A percentile compares a stretch with the other conserved stretches of the same genome.
Conservation (phyloP, 2,888 invertebrate species). For the Hylaea fasciaria region DNA sequence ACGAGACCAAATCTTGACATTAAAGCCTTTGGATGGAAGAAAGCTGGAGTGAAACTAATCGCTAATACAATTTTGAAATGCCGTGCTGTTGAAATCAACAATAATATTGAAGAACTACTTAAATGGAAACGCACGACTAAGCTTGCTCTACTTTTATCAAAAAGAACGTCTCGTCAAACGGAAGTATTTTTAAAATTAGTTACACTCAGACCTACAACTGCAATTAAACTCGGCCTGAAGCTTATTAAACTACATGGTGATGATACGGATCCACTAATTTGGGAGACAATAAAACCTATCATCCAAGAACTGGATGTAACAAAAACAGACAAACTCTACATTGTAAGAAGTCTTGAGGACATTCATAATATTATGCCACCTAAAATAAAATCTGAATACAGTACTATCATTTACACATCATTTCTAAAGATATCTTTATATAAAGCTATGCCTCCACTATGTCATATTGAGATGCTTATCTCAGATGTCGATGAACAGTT, state of each 20-base stretch:
- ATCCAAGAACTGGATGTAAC: conserved; percentile 47
- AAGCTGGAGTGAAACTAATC: conserved; percentile 59
- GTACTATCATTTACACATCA: conserved; percentile 47
- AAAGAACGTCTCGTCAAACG: conserved; percentile 40
- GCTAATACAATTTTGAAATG: conserved; percentile 53
- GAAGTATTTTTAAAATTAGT: conserved; percentile 47
- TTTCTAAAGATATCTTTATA: conserved; percentile 39
- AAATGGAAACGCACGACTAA: conserved; percentile 50
- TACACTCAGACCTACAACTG: conserved; percentile 46
- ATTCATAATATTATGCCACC: conserved; percentile 43
- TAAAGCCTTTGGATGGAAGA: conserved; percentile 48
- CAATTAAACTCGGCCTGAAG: conserved; percentile 50
- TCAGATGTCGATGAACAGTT: conserved; percentile 45
- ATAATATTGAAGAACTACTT: conserved; percentile 44
- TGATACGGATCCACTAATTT: conserved; percentile 46
- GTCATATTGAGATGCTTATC: conserved; percentile 47
- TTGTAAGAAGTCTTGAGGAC: conserved; percentile 9
- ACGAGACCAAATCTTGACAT: conserved; percentile 52
- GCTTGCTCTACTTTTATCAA: conserved; percentile 52
- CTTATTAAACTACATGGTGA: conserved; percentile 43
- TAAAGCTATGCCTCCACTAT: conserved; percentile 44
- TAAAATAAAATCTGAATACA: conserved; percentile 56
- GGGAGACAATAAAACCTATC: conserved; percentile 53
- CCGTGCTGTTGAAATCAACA: conserved; percentile 43
- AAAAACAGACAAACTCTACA: conserved; percentile 29